Conservation (phyloP, 2,113 vertebrate species). For the Chrysemys picta region DNA sequence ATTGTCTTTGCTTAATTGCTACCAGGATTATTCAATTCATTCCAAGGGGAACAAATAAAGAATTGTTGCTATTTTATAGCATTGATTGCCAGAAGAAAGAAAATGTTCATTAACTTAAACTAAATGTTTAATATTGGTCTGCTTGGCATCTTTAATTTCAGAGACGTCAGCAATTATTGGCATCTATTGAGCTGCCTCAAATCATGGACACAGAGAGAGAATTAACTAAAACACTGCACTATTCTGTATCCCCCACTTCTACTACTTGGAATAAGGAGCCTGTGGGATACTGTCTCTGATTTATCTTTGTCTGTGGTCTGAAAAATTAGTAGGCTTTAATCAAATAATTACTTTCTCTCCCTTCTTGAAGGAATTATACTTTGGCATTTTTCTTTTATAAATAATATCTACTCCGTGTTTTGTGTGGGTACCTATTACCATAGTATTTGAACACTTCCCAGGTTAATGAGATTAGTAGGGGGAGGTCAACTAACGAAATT, state of each 20-base stretch:
- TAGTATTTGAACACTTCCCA: not conserved
- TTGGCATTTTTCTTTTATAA: not conserved
- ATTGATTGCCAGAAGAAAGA: slow-evolving; percentile 23
- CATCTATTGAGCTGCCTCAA: not conserved
- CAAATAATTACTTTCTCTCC: not conserved
- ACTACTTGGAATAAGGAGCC: not conserved
- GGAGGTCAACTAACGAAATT: accelerated
- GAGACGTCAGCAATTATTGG: not conserved
- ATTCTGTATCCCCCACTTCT: not conserved
- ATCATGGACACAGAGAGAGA: not conserved
- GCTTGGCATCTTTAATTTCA: not conserved
- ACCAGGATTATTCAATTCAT: not conserved
- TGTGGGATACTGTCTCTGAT: not conserved
- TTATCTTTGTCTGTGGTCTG: not conserved
- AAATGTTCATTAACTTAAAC: not conserved
- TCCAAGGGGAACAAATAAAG: not conserved
- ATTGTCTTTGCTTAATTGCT: slow-evolving; percentile 6
- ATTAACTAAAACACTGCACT: not conserved
- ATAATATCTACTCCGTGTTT: not conserved
- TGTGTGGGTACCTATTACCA: not conserved
- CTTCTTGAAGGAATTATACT: not conserved
- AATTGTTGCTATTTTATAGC: not conserved
- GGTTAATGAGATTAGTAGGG: accelerated
- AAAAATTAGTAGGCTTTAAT: not conserved
- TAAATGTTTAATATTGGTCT: not conserved